phyloP scores from a whole-genome alignment of 2,888 invertebrate genomes.

The Thereva unica region DNA sequence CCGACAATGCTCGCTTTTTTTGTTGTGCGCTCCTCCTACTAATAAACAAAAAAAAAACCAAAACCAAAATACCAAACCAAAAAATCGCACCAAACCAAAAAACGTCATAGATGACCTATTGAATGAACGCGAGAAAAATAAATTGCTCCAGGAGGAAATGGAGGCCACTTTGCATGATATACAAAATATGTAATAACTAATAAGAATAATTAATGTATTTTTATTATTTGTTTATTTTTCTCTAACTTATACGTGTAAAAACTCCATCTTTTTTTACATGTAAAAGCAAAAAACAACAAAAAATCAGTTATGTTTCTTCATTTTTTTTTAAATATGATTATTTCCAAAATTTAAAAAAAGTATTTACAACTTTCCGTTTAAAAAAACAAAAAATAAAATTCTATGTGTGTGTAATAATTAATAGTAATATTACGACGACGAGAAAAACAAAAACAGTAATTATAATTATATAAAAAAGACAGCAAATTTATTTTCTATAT shows the following conservation, averaged over 20 bases:
- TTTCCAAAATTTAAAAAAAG: background rate
- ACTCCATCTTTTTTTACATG: slow-evolving; percentile 28
- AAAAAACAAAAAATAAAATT: no score
- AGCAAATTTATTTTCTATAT: slow-evolving; percentile 3
- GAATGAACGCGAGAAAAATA: slow-evolving; percentile 93
- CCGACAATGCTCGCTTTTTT: slow-evolving; percentile 17
- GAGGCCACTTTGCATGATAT: slow-evolving; percentile 98
- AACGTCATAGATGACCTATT: slow-evolving; percentile 86
- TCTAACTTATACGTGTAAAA: slow-evolving; percentile 23
- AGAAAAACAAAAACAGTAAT: no score
- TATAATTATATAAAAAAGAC: no score
- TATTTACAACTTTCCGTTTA: background rate
- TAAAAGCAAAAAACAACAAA: slow-evolving; percentile 16
- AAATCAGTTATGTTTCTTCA: background rate
- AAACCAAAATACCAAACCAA: slow-evolving; percentile 5
- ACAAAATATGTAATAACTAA: slow-evolving; percentile 87
- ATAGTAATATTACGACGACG: no score
- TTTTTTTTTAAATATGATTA: background rate
- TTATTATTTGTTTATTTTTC: slow-evolving; percentile 25
- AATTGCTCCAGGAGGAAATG: slow-evolving; percentile 96
- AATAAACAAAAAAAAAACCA: slow-evolving; percentile 36
- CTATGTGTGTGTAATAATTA: background rate
- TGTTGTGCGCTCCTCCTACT: slow-evolving; percentile 21
- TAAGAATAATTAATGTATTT: slow-evolving; percentile 34
- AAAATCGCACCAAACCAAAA: background rate